Evolutionary conservation across 2,113 vertebrate genomes (phyloP).

Genomic region (Malaclemys terrapin): DNA sequence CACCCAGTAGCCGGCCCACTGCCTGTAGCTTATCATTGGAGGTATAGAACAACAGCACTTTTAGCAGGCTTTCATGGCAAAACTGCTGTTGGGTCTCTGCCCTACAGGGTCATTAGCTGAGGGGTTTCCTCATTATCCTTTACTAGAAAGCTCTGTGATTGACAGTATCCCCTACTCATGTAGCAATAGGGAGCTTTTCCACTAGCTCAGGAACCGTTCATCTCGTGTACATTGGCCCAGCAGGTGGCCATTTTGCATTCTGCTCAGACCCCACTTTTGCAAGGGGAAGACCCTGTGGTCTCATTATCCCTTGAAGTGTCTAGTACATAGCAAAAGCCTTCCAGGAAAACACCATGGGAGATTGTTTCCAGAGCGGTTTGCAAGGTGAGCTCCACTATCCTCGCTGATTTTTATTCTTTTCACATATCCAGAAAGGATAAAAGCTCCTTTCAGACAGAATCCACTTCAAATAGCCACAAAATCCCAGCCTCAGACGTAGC

Average conservation of each 20-base stretch:
- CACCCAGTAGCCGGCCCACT: not conserved
- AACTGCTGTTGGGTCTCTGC: not conserved
- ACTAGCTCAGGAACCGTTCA: not conserved
- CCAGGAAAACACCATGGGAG: not conserved
- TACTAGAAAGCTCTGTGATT: not conserved
- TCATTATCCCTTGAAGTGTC: not conserved
- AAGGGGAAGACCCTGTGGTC: not conserved
- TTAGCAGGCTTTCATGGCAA: not conserved
- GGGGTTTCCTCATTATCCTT: not conserved
- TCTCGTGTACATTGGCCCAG: not conserved
- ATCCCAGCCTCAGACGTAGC: not conserved
- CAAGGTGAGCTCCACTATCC: not conserved
- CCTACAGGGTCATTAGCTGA: not conserved
- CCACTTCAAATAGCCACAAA: not conserved
- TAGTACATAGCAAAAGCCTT: not conserved
- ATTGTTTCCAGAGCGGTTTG: not conserved
- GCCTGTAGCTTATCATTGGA: not conserved
- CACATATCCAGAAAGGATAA: not conserved
- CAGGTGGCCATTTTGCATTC: not conserved
- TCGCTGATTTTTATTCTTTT: not conserved
- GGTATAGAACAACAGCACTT: not conserved
- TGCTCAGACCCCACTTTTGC: not conserved
- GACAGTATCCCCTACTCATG: not conserved
- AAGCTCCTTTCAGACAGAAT: rapidly evolving
- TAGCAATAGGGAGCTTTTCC: rapidly evolving